Conservation (phyloP, 1,140 invertebrate species). For the Drosophila leontia region DNA sequence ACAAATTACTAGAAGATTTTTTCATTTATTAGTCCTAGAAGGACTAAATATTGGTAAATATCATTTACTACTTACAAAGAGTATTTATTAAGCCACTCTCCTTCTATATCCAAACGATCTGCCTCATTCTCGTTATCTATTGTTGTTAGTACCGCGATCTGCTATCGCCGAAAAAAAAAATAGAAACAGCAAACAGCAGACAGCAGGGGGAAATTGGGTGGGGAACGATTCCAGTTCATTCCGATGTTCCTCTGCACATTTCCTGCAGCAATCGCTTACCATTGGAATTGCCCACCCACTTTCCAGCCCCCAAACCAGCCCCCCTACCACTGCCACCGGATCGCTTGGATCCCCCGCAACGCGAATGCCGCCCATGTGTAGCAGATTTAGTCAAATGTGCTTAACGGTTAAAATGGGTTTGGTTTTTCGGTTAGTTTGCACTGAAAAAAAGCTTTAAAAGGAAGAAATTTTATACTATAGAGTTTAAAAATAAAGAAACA, state of each 20-base stretch:
- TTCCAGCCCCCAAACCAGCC: neutral
- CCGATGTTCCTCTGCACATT: conserved; percentile 66
- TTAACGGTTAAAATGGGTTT: conserved; percentile 84
- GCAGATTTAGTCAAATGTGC: conserved; percentile 82
- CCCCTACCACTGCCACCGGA: conserved; percentile 28
- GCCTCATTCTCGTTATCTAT: conserved; percentile 75
- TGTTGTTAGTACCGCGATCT: conserved; percentile 76
- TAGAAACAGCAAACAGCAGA: neutral
- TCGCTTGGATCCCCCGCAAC: conserved; percentile 41
- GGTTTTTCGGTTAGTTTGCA: conserved; percentile 61
- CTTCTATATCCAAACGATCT: neutral
- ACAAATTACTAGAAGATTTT: neutral
- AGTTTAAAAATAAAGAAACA: neutral
- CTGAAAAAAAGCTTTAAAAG: neutral
- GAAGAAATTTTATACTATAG: fast-evolving
- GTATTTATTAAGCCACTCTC: conserved; percentile 19
- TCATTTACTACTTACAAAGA: neutral
- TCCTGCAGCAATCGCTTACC: conserved; percentile 65
- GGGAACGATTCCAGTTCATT: conserved; percentile 63
- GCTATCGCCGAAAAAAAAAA: conserved; percentile 67
- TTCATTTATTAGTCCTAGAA: neutral
- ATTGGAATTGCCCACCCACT: conserved; percentile 17
- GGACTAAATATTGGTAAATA: too few relatives aligned
- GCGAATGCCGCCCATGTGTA: conserved; percentile 72
- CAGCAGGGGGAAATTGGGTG: conserved; percentile 21